Percentiles rank a stretch among this genome's conserved stretches.
phyloP scores from a whole-genome alignment of 2,113 vertebrate genomes.

The Uropsilus gracilis region DNA sequence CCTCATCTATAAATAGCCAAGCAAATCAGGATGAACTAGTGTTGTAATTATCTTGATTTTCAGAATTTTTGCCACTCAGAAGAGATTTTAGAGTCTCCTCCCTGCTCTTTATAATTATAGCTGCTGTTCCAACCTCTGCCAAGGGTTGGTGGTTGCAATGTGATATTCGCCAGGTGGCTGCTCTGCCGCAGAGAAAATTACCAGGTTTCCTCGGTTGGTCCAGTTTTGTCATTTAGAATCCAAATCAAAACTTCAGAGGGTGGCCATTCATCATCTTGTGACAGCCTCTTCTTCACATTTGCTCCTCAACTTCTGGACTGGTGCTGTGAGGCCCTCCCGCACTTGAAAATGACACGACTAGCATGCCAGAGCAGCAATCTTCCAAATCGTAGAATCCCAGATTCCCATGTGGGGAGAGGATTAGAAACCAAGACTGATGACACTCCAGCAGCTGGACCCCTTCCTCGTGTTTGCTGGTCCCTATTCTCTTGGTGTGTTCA shows the following conservation, averaged over 20 bases:
- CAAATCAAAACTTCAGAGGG: constrained; percentile 56
- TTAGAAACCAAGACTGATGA: neutral
- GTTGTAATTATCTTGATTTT: constrained; percentile 85
- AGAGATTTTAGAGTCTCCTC: constrained; percentile 61
- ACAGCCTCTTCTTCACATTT: constrained; percentile 50
- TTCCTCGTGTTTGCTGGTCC: neutral
- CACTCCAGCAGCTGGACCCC: neutral
- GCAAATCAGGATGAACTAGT: constrained; percentile 79
- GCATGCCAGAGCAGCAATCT: neutral
- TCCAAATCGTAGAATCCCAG: neutral
- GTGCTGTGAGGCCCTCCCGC: neutral
- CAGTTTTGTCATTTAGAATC: constrained; percentile 48
- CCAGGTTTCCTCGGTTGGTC: constrained; percentile 41
- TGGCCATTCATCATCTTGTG: constrained; percentile 64
- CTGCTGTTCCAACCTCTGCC: constrained; percentile 60
- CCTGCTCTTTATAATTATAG: constrained; percentile 72
- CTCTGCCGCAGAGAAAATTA: constrained; percentile 49
- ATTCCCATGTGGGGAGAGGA: neutral
- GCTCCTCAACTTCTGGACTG: constrained; percentile 15
- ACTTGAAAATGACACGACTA: neutral
- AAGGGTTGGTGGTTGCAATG: constrained; percentile 38
- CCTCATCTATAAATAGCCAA: constrained; percentile 84
- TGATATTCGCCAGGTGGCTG: constrained; percentile 53
- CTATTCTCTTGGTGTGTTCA: neutral
- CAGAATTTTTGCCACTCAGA: constrained; percentile 79